phyloP scores from a whole-genome alignment of 2,113 vertebrate genomes.

The Gallinago undulata region DNA sequence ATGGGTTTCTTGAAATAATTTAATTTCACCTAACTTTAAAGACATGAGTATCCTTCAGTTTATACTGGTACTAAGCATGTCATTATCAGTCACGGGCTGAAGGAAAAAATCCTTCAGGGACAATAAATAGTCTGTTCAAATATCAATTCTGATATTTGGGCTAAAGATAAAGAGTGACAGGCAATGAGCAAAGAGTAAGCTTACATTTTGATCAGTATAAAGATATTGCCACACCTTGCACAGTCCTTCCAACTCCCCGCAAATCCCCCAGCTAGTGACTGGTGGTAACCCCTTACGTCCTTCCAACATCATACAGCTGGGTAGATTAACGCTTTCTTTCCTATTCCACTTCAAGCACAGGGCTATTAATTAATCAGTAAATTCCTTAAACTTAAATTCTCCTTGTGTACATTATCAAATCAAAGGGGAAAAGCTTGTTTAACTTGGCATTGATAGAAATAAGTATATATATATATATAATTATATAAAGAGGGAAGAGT shows the following conservation, averaged over 20 bases:
- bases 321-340: conserved; percentile 19
- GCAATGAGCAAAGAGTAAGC: neutral
- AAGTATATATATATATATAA: neutral
- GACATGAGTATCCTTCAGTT: neutral
- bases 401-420: neutral
- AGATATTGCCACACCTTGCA: neutral
- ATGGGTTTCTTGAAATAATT: neutral
- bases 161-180: neutral
- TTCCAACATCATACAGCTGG: neutral
- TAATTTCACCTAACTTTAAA: neutral
- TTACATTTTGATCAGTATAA: neutral
- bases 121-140: neutral
- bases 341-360: neutral
- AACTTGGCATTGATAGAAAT: neutral
- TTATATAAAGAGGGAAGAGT: neutral
- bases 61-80: neutral
- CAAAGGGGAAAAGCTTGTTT: neutral
- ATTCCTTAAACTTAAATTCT: neutral
- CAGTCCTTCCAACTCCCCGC: neutral
- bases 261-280: neutral
- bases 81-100: neutral
- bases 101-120: neutral
- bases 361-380: neutral
- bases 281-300: neutral
- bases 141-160: neutral